Base-by-base conservation (phyloP, 2,797 vertebrate genomes). In the Kryptopterus vitreolus region DNA sequence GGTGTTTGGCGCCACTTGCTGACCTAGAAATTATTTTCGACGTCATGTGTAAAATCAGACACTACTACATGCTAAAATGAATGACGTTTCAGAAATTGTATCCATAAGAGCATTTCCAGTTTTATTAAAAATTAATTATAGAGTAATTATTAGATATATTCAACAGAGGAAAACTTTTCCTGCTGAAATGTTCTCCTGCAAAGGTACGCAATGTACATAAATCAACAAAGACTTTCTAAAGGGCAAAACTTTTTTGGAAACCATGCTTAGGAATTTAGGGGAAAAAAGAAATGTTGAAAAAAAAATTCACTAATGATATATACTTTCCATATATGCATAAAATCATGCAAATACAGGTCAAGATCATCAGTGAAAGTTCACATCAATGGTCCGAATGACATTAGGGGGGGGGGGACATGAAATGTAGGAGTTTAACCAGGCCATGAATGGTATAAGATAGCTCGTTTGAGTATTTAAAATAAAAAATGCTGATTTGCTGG, bases 1-100 rank as follows among this genome's bases (percentile, higher is more conserved):
- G 43, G 82, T 33, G 33, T 69, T 11, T 86, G 71, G 57, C 83
- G 76, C 79, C 85, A 76, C 70, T 81, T 86, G 59, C 71, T 84
- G 85, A 26, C n/a, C 20, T 57, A 4, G 15, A n/a, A 4, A n/a
- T 8, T 48, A 43, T n/a, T 20, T n/a, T 11, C 18, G 3, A 7
- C 2, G 22, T n/a, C 26, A 48, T 53, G 16, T 5, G 68, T n/a
- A n/a, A n/a, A n/a, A 52, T 70, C 16, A 52, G 15, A 70, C 3
- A 50, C 15, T 11, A 31, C 20, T 26, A 31, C 13, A 70, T 8
- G 1, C 16, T 18, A 15, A 31, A 70, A 31, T 1, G 1, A 70
- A 20, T 52, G 8, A 13, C 8, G 2, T 50, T 29, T 50, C 50
- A 26, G 2, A 10, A 48, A 62, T 18, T 22, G 50, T 33, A 53